Conservation (phyloP, 2,888 invertebrate genomes). For the Crocallis elinguaria region DNA sequence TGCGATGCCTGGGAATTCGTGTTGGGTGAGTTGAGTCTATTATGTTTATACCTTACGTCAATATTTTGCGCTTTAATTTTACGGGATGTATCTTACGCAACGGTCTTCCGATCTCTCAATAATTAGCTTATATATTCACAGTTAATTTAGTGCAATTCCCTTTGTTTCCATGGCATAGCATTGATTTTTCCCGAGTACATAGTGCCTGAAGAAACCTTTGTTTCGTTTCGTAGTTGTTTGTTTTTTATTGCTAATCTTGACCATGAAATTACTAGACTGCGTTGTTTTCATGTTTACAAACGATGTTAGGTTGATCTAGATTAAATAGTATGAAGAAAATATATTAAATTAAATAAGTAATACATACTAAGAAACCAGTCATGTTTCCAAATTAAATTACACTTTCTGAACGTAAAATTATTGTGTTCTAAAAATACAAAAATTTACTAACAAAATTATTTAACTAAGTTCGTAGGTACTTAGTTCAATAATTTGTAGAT, state of each 20-base stretch:
- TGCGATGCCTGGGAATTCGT: slow-evolving; percentile 99
- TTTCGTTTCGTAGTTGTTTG: slow-evolving; percentile 66
- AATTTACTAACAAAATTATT: too few relatives aligned
- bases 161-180: slow-evolving; percentile 41
- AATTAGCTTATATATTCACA: slow-evolving; percentile 27
- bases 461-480: too few relatives aligned
- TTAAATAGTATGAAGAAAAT: background rate
- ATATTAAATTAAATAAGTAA: background rate
- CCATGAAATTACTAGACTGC: slow-evolving; percentile 72
- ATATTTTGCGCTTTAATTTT: slow-evolving; percentile 82
- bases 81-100: slow-evolving; percentile 76
- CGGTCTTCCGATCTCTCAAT: slow-evolving; percentile 50
- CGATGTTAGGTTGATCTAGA: slow-evolving; percentile 29
- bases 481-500: too few relatives aligned
- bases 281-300: slow-evolving; percentile 64
- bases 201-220: slow-evolving; percentile 71
- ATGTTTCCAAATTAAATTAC: too few relatives aligned
- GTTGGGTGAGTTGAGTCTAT: slow-evolving; percentile 89
- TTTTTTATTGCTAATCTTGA: slow-evolving; percentile 77
- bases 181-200: slow-evolving; percentile 70
- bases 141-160: slow-evolving; percentile 5
- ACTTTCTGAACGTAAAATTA: too few relatives aligned
- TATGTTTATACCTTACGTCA: slow-evolving; percentile 80
- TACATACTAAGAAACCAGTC: too few relatives aligned
- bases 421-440: too few relatives aligned